A percentile compares a stretch with the other conserved stretches of the same genome.
Evolutionary conservation across 92 coral and sea anemone genomes (phyloP).

Genomic region (Bergia sp.): DNA sequence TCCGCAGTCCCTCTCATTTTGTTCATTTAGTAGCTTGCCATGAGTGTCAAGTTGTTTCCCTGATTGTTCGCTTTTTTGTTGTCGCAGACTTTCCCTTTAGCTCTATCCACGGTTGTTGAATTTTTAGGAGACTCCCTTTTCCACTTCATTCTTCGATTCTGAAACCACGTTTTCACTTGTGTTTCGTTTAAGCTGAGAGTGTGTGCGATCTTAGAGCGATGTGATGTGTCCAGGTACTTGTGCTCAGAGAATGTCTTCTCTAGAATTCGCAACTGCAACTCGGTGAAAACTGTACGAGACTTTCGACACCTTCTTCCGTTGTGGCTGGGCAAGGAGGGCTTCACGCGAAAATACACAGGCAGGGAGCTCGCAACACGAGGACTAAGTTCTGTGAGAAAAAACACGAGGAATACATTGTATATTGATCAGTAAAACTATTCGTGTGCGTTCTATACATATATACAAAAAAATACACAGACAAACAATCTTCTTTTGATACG

Average conservation of each 20-base stretch:
- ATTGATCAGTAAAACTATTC: neutral
- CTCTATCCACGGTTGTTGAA: constrained; percentile 29
- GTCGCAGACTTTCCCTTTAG: constrained; percentile 14
- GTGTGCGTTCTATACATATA: neutral
- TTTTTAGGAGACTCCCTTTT: constrained; percentile 23
- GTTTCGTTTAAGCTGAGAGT: constrained; percentile 35
- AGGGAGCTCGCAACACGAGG: constrained; percentile 22
- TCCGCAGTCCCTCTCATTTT: no score
- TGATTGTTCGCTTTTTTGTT: neutral
- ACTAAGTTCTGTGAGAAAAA: constrained; percentile 7
- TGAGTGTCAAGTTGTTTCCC: neutral
- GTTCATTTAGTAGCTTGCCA: neutral
- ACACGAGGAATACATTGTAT: neutral
- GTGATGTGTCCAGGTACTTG: constrained; percentile 41
- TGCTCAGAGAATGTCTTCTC: constrained; percentile 39
- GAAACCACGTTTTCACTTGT: constrained; percentile 47
- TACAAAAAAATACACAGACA: no score
- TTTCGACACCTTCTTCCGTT: constrained; percentile 43
- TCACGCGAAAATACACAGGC: constrained; percentile 39
- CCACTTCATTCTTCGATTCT: constrained; percentile 45
- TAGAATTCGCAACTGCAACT: constrained; percentile 35
- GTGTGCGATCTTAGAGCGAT: constrained; percentile 41
- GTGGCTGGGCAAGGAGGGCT: constrained; percentile 3
- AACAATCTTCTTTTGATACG: neutral
- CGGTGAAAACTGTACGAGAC: constrained; percentile 44